These are phyloP conservation scores for Tinamus guttatus DNA, from an alignment of 2,113 vertebrate species.

Conservation along the genomic window DNA sequence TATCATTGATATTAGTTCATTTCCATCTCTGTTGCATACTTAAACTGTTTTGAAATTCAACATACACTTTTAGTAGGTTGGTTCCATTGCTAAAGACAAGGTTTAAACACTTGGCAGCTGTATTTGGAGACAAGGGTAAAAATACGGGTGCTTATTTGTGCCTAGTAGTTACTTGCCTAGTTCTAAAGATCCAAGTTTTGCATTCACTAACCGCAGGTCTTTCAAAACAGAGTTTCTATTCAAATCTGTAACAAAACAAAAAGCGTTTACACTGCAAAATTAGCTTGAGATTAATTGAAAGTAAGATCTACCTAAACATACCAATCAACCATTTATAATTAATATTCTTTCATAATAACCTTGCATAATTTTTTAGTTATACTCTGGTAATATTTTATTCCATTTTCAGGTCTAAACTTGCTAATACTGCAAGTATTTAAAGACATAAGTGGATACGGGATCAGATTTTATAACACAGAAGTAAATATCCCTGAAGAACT, in stretches of 20 bases:
- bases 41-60: not conserved
- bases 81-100: not conserved
- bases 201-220: slow-evolving; percentile 70
- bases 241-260: slow-evolving; percentile 61
- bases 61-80: not conserved
- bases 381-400: not conserved
- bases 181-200: slow-evolving; percentile 77
- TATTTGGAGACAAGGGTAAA: not conserved
- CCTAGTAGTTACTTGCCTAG: slow-evolving; percentile 72
- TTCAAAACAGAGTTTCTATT: slow-evolving; percentile 69
- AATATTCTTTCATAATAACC: not conserved
- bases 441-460: not conserved
- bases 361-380: not conserved
- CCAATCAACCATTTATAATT: not conserved
- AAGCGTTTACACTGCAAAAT: not conserved
- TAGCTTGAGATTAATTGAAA: not conserved
- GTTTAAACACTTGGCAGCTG: not conserved
- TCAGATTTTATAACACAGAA: not conserved
- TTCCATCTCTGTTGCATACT: not conserved
- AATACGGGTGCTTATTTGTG: not conserved
- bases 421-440: not conserved
- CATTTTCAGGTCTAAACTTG: not conserved
- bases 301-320: not conserved
- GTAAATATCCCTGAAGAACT: not conserved
- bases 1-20: not conserved